Base-by-base conservation (phyloP, 2,888 invertebrate species). In the Pantelozetes paolii region DNA sequence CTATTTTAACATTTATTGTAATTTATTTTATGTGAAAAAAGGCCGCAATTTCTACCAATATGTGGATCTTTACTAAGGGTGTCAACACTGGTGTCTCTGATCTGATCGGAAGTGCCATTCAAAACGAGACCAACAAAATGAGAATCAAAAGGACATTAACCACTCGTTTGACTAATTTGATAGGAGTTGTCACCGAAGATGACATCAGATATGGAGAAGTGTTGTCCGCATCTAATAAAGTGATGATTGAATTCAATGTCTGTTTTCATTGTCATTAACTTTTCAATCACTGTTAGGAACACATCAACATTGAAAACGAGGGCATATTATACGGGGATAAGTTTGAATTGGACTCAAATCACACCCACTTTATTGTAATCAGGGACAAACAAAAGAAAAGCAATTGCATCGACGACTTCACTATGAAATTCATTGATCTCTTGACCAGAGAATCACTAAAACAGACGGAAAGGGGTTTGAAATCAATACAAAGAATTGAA, bases 1-100 rank as follows among this genome's bases (percentile, higher is more conserved):
- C 20, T 11, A 8, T 23, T 13, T 26, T 9, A 45, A 18, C 13
- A 23, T 26, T 23, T 54, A 5, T 18, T 32, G 28, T 9, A 9
- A 23, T 71, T 13, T 18, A 1, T 50, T 30, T 30, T 30, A 23
- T 36, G 36, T 36, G 36, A 36, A 2, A 64, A 64, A n/a, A 78
- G 81, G 82, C 82, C 28, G 81, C 81, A 8, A 82, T 81, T 76
- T 79, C 81, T 2, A 81, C 81, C 30, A 77, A 79, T 71, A 82
- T 82, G 81, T 82, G 82, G 82, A 80, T 82, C 13, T 74, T 82
- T 9, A 81, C 81, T 0, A 80, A 80, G 74, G 82, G 82, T 0
- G 75, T 80, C 26, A 81, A 82, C 76, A 77, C 77, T 18, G 82
- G 81, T 0, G 77, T 81, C 9, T 77, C 81, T 3, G 80, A 80